These are phyloP conservation scores for Fragum sueziense DNA, from an alignment of 2,888 invertebrate species.

Conservation along the genomic window DNA sequence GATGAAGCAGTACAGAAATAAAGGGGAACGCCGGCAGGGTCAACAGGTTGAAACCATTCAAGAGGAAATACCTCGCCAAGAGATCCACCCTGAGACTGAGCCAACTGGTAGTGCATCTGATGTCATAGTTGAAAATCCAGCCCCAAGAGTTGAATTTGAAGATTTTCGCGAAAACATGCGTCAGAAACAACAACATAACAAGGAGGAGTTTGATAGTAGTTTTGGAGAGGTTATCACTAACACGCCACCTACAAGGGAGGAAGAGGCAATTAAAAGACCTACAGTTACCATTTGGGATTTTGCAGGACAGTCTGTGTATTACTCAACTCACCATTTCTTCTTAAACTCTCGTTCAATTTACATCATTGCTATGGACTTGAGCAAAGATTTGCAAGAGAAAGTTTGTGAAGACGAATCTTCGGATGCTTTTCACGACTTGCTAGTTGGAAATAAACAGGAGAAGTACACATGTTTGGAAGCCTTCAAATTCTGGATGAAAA, in stretches of 20 bases:
- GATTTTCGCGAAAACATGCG: background rate
- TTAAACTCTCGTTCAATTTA: constrained; percentile 47
- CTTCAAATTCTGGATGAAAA: constrained; percentile 17
- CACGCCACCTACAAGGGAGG: background rate
- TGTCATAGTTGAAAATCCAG: too few relatives aligned
- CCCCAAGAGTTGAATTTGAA: too few relatives aligned
- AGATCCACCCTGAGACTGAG: too few relatives aligned
- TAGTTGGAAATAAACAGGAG: background rate
- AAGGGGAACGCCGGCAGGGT: background rate
- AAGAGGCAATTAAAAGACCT: background rate
- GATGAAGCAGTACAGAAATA: background rate
- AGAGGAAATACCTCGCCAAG: background rate
- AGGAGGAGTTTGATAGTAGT: background rate
- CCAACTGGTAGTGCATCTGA: too few relatives aligned
- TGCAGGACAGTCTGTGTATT: constrained; percentile 35
- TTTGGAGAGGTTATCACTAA: background rate
- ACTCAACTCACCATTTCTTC: constrained; percentile 55
- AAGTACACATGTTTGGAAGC: background rate
- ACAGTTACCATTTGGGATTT: constrained; percentile 48
- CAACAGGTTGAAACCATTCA: background rate
- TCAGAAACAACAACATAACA: too few relatives aligned
- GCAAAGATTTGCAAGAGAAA: background rate
- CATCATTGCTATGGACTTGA: constrained; percentile 45
- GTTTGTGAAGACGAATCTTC: background rate
- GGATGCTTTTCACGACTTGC: background rate